A percentile compares a stretch with the other conserved stretches of the same genome.
These are phyloP conservation scores for Phylloscopus trochilus DNA, from an alignment of 2,113 vertebrate genomes.

Conservation along the genomic window DNA sequence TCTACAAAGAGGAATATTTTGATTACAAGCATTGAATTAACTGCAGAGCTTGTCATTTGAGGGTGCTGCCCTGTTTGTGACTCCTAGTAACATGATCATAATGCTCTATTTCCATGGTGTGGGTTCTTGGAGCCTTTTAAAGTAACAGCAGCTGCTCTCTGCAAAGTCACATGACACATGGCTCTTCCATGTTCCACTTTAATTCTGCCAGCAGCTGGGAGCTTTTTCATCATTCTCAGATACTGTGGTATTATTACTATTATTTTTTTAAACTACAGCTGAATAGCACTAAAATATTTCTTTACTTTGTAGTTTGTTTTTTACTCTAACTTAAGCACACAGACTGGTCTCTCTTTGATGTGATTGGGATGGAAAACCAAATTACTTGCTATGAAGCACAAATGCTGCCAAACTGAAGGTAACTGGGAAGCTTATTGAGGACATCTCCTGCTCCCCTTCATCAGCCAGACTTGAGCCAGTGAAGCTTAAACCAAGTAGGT, in stretches of 20 bases:
- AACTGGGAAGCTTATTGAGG: conserved; percentile 83
- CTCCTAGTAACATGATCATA: conserved; percentile 12
- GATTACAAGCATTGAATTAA: neutral
- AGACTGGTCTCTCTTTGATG: conserved; percentile 79
- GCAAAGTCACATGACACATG: neutral
- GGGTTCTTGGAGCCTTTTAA: conserved; percentile 14
- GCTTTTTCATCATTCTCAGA: neutral
- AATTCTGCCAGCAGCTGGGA: neutral
- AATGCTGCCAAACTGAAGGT: conserved; percentile 76
- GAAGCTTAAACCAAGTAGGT: conserved; percentile 89
- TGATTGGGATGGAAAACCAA: conserved; percentile 78
- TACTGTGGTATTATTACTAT: neutral
- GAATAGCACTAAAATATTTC: neutral
- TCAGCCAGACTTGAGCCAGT: conserved; percentile 68
- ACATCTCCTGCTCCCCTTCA: conserved; percentile 71
- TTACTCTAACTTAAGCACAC: conserved; percentile 55
- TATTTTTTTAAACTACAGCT: neutral
- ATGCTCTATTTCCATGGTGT: neutral
- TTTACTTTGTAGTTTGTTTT: neutral
- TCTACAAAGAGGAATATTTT: neutral
- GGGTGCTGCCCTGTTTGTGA: neutral
- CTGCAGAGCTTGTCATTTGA: neutral
- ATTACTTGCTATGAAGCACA: conserved; percentile 79
- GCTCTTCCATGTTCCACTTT: neutral
- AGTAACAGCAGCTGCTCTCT: conserved; percentile 16